Percentiles rank a stretch among this genome's conserved stretches.
These are phyloP conservation scores for Tinea pellionella DNA, from an alignment of 2,888 invertebrate genomes.

Conservation along the genomic window DNA sequence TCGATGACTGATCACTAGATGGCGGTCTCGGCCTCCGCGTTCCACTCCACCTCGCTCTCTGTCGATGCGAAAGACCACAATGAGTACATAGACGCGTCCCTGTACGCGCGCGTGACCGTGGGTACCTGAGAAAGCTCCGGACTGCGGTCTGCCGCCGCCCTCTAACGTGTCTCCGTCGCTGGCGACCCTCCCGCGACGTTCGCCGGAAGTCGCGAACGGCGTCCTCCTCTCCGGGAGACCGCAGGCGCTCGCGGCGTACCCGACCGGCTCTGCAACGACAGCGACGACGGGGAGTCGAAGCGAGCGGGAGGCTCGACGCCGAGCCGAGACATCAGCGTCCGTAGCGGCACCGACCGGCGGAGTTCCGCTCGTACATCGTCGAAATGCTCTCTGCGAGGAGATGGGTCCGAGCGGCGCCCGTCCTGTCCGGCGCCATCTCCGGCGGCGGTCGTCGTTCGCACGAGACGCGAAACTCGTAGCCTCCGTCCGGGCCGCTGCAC, in stretches of 20 bases:
- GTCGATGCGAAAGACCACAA: neutral
- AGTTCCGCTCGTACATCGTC: neutral
- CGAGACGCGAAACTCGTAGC: neutral
- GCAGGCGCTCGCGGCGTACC: conserved; percentile 35
- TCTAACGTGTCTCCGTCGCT: conserved; percentile 57
- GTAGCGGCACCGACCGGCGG: no score
- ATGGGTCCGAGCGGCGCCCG: no score
- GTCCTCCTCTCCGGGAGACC: conserved; percentile 27
- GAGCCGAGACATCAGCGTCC: no score
- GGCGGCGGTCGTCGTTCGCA: neutral
- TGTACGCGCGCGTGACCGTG: neutral
- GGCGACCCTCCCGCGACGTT: conserved; percentile 39
- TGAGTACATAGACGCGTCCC: no score
- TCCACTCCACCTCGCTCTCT: conserved; percentile 5
- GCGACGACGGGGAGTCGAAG: no score
- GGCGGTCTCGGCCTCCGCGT: conserved; percentile 3
- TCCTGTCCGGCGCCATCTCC: neutral
- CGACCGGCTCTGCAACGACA: conserved; percentile 37
- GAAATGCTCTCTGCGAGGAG: no score
- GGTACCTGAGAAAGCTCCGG: conserved; percentile 54
- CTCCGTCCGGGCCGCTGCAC: neutral
- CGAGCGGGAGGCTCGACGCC: no score
- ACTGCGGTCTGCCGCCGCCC: conserved; percentile 45
- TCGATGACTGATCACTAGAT: no score
- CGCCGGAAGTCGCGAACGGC: conserved; percentile 13